Conservation (phyloP, 2,797 vertebrate species). For the Semaprochilodus insignis region DNA sequence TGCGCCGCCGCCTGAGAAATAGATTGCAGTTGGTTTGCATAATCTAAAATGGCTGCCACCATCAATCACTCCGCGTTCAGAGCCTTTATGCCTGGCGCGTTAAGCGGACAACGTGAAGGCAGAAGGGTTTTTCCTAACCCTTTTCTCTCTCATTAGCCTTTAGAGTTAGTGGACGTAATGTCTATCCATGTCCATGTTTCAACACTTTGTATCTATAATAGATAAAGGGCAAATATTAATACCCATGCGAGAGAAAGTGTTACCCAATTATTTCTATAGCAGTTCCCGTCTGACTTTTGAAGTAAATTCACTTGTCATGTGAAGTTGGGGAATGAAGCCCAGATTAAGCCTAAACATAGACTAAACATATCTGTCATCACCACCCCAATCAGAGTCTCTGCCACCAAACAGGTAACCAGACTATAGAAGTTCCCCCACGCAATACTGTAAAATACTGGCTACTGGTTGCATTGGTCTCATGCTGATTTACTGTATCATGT, state of each 20-base stretch:
- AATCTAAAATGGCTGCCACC: conserved; percentile 64
- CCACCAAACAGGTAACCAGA: too few species aligned
- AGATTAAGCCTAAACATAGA: too few species aligned
- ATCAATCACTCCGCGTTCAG: conserved; percentile 57
- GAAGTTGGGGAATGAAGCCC: too few species aligned
- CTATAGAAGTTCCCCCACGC: too few species aligned
- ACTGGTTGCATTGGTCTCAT: too few species aligned
- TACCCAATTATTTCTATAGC: neutral
- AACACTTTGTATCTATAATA: conserved; percentile 11
- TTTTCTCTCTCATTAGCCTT: conserved; percentile 11
- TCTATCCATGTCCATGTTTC: conserved; percentile 10
- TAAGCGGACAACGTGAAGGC: conserved; percentile 6
- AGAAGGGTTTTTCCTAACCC: neutral
- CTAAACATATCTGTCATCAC: too few species aligned
- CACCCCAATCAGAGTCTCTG: too few species aligned
- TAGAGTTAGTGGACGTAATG: conserved; percentile 4
- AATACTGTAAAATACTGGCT: too few species aligned
- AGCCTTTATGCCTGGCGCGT: conserved; percentile 28
- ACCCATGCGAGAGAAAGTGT: neutral
- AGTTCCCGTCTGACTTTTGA: neutral
- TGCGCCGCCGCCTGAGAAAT: conserved; percentile 54
- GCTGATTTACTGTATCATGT: too few species aligned
- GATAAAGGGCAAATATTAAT: conserved; percentile 9
- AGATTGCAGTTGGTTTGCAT: conserved; percentile 67
- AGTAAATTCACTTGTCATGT: too few species aligned